Percentiles rank a stretch among this genome's conserved stretches.
Evolutionary conservation across 1,140 invertebrate genomes (phyloP).

Genomic region (Brachionus sp.): DNA sequence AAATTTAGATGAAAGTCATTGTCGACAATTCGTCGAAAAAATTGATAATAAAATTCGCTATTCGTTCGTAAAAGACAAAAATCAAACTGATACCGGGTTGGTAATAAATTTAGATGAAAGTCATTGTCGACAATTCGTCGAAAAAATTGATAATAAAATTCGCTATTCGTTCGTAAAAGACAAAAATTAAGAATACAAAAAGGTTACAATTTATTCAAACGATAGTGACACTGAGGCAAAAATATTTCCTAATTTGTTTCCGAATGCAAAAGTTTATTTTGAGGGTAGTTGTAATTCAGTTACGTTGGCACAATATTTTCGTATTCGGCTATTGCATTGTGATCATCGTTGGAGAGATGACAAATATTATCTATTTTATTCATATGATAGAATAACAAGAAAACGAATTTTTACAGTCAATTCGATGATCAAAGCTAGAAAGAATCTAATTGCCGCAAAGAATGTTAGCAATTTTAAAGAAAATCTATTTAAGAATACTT

Average conservation of each 20-base stretch:
- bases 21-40: background rate
- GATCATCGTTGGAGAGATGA: conserved; percentile 1
- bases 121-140: background rate
- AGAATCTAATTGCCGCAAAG: background rate
- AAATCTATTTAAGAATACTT: background rate
- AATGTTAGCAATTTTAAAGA: background rate
- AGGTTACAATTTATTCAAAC: background rate
- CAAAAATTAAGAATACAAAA: background rate
- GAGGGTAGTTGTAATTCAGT: background rate
- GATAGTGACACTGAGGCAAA: background rate
- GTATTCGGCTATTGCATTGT: background rate
- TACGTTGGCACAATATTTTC: conserved; percentile 6
- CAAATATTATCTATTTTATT: background rate
- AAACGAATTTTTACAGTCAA: background rate
- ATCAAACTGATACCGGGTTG: background rate
- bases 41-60: background rate
- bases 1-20: background rate
- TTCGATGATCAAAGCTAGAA: background rate
- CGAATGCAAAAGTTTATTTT: background rate
- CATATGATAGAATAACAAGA: background rate
- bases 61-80: background rate
- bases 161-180: background rate
- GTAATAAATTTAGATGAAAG: background rate
- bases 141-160: background rate
- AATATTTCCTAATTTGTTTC: background rate